A percentile compares a stretch with the other conserved stretches of the same genome.
These are phyloP conservation scores for Hydrophis major DNA, from an alignment of 2,797 vertebrate genomes.

Conservation along the genomic window DNA sequence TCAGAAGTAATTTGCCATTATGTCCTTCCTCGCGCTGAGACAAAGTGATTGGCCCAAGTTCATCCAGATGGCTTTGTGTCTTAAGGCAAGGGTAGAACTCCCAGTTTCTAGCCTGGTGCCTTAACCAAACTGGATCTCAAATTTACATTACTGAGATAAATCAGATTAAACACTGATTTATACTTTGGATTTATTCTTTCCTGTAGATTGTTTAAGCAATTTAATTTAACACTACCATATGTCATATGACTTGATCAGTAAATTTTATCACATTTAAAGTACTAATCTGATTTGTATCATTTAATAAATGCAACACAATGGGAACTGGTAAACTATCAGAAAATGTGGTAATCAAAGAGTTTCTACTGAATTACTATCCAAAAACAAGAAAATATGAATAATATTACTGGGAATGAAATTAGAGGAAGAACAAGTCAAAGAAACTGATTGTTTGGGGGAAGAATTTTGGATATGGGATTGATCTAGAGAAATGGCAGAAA, in stretches of 20 bases:
- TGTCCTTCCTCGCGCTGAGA: background rate
- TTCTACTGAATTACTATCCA: background rate
- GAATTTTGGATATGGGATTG: too few species aligned
- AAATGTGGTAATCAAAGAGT: background rate
- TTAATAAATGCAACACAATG: background rate
- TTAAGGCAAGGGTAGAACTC: background rate
- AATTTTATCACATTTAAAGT: background rate
- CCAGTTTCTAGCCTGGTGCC: background rate
- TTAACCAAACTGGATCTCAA: background rate
- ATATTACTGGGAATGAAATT: too few species aligned
- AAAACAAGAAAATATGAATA: background rate
- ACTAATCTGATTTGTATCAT: background rate
- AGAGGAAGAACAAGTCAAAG: too few species aligned
- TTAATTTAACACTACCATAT: background rate
- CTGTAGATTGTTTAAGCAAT: background rate
- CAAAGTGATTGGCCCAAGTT: background rate
- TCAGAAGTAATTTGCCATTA: background rate
- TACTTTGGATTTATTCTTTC: background rate
- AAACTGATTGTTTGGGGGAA: too few species aligned
- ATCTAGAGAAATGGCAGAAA: too few species aligned
- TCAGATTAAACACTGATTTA: background rate
- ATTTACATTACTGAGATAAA: background rate
- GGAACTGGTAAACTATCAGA: background rate
- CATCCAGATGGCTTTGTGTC: background rate
- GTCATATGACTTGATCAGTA: background rate